Evolutionary conservation across 2,113 vertebrate genomes (phyloP).

Genomic region (Trogon melanurus): DNA sequence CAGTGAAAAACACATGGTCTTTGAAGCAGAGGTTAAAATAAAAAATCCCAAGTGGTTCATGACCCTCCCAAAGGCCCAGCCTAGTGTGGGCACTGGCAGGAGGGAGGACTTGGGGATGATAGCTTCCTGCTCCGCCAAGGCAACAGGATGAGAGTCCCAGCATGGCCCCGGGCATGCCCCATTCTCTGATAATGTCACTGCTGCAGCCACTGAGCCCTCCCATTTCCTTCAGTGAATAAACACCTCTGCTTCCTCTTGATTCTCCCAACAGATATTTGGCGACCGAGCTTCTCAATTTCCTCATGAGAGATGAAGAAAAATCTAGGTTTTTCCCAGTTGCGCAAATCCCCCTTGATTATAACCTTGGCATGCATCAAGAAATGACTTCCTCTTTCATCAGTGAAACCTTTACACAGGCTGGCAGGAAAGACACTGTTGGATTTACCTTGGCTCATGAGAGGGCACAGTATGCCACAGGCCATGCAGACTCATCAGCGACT

Average conservation of each 20-base stretch:
- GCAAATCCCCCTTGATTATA: not conserved
- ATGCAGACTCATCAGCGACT: not conserved
- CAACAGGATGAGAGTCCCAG: conserved; percentile 63
- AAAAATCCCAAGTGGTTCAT: not conserved
- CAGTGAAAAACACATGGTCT: not conserved
- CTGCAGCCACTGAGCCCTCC: conserved; percentile 19
- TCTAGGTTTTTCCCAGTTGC: conserved; percentile 56
- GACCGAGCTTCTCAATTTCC: conserved; percentile 28
- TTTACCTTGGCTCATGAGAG: not conserved
- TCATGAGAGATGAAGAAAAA: conserved; percentile 42
- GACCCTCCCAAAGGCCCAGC: not conserved
- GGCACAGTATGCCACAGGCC: not conserved
- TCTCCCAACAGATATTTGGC: conserved; percentile 63
- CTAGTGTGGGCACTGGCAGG: not conserved
- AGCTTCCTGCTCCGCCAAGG: conserved; percentile 34
- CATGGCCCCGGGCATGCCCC: not conserved
- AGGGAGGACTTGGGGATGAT: not conserved
- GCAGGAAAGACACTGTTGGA: not conserved
- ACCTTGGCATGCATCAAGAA: conserved; percentile 14
- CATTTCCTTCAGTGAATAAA: conserved; percentile 57
- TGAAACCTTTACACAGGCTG: not conserved
- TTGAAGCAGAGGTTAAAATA: conserved; percentile 26
- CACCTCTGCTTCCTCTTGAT: conserved; percentile 66
- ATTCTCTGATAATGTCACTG: not conserved
- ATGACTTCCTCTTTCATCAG: conserved; percentile 20